These are phyloP conservation scores for Carollia perspicillata DNA, from an alignment of 2,113 vertebrate genomes.

Conservation along the genomic window DNA sequence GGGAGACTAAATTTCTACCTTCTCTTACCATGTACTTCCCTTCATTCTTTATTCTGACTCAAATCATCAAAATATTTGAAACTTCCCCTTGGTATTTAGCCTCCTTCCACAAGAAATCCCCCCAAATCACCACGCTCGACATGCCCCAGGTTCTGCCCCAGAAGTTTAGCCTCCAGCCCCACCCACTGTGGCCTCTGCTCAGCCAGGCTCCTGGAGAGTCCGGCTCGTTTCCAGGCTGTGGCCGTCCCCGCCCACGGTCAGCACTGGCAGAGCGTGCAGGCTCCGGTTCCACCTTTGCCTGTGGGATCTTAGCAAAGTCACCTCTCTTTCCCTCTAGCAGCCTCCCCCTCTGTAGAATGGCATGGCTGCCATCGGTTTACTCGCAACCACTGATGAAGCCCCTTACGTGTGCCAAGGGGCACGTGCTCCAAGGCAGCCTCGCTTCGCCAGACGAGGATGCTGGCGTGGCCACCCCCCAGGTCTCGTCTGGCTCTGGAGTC, in stretches of 20 bases:
- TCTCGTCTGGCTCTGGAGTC: neutral
- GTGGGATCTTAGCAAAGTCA: neutral
- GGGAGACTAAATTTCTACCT: neutral
- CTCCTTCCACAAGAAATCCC: neutral
- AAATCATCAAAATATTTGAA: neutral
- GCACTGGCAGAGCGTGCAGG: neutral
- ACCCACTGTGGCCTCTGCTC: neutral
- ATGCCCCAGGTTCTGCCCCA: neutral
- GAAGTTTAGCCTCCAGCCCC: neutral
- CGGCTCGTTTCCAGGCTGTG: neutral
- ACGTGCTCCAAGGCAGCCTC: neutral
- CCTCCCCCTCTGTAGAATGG: neutral
- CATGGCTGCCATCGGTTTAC: neutral
- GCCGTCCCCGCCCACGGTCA: neutral
- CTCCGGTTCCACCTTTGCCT: neutral
- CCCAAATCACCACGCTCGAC: neutral
- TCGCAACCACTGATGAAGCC: neutral
- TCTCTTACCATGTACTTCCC: neutral
- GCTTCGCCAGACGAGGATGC: neutral
- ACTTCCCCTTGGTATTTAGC: neutral
- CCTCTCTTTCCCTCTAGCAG: neutral
- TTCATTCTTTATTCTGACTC: neutral
- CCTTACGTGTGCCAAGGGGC: neutral
- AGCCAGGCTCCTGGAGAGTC: neutral
- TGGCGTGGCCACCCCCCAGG: neutral